Evolutionary conservation across 2,797 vertebrate species (phyloP), one percentile per base, ranked within the genome.

Genomic region (Hybognathus amarus): DNA sequence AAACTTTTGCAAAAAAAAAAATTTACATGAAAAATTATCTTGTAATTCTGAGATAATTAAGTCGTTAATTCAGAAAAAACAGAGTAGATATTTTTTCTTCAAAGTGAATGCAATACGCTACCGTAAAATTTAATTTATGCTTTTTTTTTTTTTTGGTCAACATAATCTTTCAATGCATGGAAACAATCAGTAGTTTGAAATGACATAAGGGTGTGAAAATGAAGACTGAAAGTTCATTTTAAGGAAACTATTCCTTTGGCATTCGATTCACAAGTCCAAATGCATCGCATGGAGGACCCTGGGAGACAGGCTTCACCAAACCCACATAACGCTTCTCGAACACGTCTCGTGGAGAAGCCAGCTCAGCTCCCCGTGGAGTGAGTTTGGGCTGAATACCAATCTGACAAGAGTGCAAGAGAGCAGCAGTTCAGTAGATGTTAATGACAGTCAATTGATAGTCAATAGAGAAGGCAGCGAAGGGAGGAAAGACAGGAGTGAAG

Each of bases 351-450:
- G 42, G 56, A 64, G 30, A 77, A 22, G 59, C 85, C 83, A 79
- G 66, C 80, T 87, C 90, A 89, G 88, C 87, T 85, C 82, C 54
- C 82, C 36, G 61, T 80, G 80, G 85, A 87, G 36, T 70, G 85
- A 87, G 36, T 70, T 80, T 77, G 68, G 77, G 83, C 87, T 79
- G 76, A 88, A 91, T 88, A 88, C 82, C 89, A 84, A 91, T 89
- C 77, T 79, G 40, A 83, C 86, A 84, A 89, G 50, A 86, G 79
- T 86, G 87, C 87, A 83, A 61, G 63, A 40, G 67, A 88, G 75
- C 6, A 67, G 79, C 71, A 77, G 83, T 52, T 79, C 77, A 78
- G 69, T 71, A 86, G 87, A 87, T 87, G 84, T 87, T 89, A 90
- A 90, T 88, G 77, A 73, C 74, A 85, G 80, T 85, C 66, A 83